A percentile compares a stretch with the other conserved stretches of the same genome.
These are phyloP conservation scores for Pteropus alecto DNA, from an alignment of 2,113 vertebrate species.

Conservation along the genomic window DNA sequence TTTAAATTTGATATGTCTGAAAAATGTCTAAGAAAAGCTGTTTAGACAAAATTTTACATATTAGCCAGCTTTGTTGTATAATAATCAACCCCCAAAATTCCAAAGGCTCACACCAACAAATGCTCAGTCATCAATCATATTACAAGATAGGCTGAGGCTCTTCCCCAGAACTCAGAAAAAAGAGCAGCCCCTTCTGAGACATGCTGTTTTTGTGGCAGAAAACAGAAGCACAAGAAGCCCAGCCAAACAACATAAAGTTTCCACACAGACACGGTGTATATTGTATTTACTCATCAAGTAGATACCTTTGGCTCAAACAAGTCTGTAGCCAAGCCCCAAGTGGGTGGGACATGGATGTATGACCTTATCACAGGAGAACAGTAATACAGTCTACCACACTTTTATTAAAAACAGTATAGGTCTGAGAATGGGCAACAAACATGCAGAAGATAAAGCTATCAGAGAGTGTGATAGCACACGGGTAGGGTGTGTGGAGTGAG, in stretches of 20 bases:
- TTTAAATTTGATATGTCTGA: background rate
- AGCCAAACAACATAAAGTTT: background rate
- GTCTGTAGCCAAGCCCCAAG: background rate
- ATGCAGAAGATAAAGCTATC: background rate
- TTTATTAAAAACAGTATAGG: background rate
- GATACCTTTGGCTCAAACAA: background rate
- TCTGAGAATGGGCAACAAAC: background rate
- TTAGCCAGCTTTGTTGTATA: background rate
- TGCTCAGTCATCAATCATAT: background rate
- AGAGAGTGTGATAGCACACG: background rate
- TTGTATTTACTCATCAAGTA: background rate
- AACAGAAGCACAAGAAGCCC: background rate
- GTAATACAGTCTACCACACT: background rate
- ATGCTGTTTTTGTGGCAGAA: background rate
- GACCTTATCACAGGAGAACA: background rate
- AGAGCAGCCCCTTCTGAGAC: background rate
- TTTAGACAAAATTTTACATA: background rate
- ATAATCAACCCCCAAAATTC: background rate
- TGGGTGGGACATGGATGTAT: background rate
- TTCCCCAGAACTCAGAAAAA: background rate
- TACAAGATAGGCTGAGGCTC: background rate
- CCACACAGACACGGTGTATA: background rate
- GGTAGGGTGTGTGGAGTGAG: background rate
- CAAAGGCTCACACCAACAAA: background rate
- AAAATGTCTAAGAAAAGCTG: background rate